phyloP scores from a whole-genome alignment of 2,113 vertebrate species.

The Clarias magur region DNA sequence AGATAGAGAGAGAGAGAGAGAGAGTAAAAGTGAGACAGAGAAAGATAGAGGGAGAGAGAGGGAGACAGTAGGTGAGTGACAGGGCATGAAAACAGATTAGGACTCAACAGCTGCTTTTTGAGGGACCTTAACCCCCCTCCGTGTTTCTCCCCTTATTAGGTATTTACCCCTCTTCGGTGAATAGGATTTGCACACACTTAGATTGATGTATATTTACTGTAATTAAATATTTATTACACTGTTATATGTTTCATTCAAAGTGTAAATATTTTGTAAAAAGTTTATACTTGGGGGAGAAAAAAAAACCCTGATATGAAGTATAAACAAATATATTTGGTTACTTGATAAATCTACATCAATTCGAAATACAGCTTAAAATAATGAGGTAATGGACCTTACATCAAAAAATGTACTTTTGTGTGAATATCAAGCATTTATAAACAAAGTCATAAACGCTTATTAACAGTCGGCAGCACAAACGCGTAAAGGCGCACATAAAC shows the following conservation, averaged over 20 bases:
- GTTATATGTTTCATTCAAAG: conserved; percentile 57
- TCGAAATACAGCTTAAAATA: neutral
- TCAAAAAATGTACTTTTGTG: neutral
- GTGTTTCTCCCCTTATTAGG: conserved; percentile 39
- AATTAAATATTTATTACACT: conserved; percentile 78
- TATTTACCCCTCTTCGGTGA: conserved; percentile 57
- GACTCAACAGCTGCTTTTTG: conserved; percentile 76
- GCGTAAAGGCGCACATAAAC: conserved; percentile 8
- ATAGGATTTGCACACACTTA: conserved; percentile 76
- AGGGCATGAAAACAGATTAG: conserved; percentile 82
- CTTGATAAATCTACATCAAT: neutral
- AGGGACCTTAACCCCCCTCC: conserved; percentile 48
- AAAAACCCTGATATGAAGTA: neutral
- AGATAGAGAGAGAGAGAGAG: conserved; percentile 39
- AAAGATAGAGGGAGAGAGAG: conserved; percentile 51
- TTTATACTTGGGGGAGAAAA: neutral
- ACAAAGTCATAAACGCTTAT: neutral
- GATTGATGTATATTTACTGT: conserved; percentile 84
- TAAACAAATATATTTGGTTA: neutral
- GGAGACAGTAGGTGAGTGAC: conserved; percentile 75
- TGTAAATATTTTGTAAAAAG: neutral
- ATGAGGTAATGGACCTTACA: neutral
- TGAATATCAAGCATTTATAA: neutral
- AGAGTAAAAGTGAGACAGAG: conserved; percentile 35
- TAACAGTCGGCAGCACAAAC: neutral